Percentiles rank a stretch among this genome's conserved stretches.
Evolutionary conservation across 2,113 vertebrate genomes (phyloP).

Genomic region (Herpetotheres cachinnans): DNA sequence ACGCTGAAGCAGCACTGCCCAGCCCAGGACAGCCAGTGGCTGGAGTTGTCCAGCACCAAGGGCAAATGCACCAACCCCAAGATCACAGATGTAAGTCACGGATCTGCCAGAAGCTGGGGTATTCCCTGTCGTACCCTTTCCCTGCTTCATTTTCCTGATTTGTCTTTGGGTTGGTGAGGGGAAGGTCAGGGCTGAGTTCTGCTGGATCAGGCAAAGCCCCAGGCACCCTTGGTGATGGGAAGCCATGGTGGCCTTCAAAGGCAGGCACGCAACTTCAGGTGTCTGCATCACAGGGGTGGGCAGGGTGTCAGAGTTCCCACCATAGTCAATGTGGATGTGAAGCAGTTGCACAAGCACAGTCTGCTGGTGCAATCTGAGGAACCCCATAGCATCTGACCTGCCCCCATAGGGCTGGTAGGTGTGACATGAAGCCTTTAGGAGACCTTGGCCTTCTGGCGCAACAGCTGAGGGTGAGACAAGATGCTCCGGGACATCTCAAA

Average conservation of each 20-base stretch:
- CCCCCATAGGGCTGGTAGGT: neutral
- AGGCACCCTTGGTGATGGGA: neutral
- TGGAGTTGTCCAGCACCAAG: slow-evolving; percentile 88
- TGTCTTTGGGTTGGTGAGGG: neutral
- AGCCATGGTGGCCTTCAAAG: neutral
- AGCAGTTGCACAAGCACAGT: neutral
- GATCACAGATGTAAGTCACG: slow-evolving; percentile 88
- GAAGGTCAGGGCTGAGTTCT: neutral
- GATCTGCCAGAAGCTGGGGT: neutral
- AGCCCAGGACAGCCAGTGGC: slow-evolving; percentile 86
- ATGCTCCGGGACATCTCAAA: neutral
- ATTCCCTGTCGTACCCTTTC: neutral
- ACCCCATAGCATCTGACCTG: neutral
- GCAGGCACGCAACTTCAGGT: neutral
- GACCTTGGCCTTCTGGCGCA: neutral
- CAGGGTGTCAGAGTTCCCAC: neutral
- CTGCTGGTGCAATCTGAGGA: neutral
- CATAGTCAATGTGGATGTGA: neutral
- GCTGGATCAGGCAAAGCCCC: neutral
- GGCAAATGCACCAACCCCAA: slow-evolving; percentile 96
- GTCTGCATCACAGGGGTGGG: neutral
- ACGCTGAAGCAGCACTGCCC: slow-evolving; percentile 93
- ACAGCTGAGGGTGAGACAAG: neutral
- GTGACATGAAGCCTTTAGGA: neutral
- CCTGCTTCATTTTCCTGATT: neutral